A percentile compares a stretch with the other conserved stretches of the same genome.
These are phyloP conservation scores for Leucoma salicis DNA, from an alignment of 2,888 invertebrate species.

Conservation along the genomic window DNA sequence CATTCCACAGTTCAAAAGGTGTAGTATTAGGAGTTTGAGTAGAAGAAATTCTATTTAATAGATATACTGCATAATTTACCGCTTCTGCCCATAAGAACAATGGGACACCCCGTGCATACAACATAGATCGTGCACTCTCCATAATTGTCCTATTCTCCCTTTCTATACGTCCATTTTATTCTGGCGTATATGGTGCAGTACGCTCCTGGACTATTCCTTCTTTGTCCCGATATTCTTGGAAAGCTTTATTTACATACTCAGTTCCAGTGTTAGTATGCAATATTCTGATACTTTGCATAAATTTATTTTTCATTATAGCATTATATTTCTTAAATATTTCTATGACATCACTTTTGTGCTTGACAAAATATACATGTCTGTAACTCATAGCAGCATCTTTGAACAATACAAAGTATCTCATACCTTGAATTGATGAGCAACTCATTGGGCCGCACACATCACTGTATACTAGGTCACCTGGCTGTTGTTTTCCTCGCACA, in stretches of 20 bases:
- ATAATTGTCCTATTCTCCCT: slow-evolving; percentile 41
- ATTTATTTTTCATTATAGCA: slow-evolving; percentile 12
- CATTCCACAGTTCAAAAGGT: too few species aligned
- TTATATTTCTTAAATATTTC: slow-evolving; percentile 21
- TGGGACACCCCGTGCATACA: slow-evolving; percentile 12
- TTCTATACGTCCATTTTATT: slow-evolving; percentile 20
- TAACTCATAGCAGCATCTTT: slow-evolving; percentile 20
- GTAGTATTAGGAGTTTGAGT: slow-evolving; percentile 28
- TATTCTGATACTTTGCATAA: slow-evolving; percentile 7
- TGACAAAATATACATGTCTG: slow-evolving; percentile 21
- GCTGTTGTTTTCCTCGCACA: slow-evolving; percentile 6
- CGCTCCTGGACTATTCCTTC: slow-evolving; percentile 35
- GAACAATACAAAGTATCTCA: slow-evolving; percentile 29
- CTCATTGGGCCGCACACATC: slow-evolving; percentile 26
- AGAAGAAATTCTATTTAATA: slow-evolving; percentile 42
- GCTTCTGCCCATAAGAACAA: slow-evolving; percentile 33
- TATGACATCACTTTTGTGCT: slow-evolving; percentile 21
- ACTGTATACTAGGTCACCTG: slow-evolving; percentile 13
- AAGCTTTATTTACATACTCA: slow-evolving; percentile 21
- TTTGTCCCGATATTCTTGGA: slow-evolving; percentile 19
- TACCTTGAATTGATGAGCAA: slow-evolving; percentile 14
- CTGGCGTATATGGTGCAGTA: slow-evolving; percentile 26
- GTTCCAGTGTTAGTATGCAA: slow-evolving; percentile 23
- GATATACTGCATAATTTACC: slow-evolving; percentile 40
- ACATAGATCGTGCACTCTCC: slow-evolving; percentile 36